These are phyloP conservation scores for Pharmacophagus antenor DNA, from an alignment of 2,888 invertebrate genomes.

Conservation along the genomic window DNA sequence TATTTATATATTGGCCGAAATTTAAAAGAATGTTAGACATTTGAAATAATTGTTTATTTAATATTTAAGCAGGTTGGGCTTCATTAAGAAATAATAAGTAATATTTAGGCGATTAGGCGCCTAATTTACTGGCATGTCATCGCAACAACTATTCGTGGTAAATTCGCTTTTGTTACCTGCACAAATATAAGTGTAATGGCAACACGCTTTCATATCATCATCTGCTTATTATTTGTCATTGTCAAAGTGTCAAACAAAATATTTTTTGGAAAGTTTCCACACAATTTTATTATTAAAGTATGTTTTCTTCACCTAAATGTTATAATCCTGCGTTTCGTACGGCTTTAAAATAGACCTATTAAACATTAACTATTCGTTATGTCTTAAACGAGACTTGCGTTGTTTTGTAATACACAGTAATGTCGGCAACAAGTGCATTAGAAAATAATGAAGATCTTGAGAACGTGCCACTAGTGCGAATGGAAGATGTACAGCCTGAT, in stretches of 20 bases:
- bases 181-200: neutral
- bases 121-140: neutral
- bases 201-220: neutral
- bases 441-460: constrained; percentile 61
- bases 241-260: constrained; percentile 8
- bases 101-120: too few species aligned
- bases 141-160: neutral
- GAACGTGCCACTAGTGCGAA: constrained; percentile 64
- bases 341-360: neutral
- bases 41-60: too few species aligned
- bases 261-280: constrained; percentile 20
- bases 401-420: constrained; percentile 35
- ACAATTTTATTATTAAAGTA: constrained; percentile 17
- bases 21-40: too few species aligned
- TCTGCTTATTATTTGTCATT: constrained; percentile 25
- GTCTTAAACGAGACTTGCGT: neutral
- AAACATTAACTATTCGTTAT: neutral
- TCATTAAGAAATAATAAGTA: too few species aligned
- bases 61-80: too few species aligned
- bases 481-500: constrained; percentile 68
- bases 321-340: neutral
- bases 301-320: neutral
- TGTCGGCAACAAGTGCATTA: constrained; percentile 55
- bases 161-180: neutral
- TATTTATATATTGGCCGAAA: too few species aligned